A percentile compares a stretch with the other conserved stretches of the same genome.
Evolutionary conservation across 2,113 vertebrate species (phyloP).

Genomic region (Thalassarche chlororhynchos): DNA sequence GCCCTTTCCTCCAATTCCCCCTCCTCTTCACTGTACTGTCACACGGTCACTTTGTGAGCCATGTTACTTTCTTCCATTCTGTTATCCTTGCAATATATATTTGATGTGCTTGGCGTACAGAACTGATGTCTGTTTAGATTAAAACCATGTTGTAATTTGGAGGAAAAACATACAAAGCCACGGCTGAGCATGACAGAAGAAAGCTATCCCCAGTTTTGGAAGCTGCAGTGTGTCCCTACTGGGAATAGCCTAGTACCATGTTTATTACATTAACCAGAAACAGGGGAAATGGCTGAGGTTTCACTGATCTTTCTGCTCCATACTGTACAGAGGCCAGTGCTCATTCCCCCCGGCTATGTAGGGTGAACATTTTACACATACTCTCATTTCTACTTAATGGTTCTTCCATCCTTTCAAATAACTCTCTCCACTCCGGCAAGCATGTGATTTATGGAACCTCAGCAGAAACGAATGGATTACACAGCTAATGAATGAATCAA

Average conservation of each 20-base stretch:
- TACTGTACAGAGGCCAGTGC: neutral
- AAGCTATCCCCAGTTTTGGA: neutral
- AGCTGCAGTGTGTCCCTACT: neutral
- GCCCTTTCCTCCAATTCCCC: neutral
- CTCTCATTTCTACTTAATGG: neutral
- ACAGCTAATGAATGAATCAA: neutral
- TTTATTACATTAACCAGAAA: constrained; percentile 23
- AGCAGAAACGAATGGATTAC: neutral
- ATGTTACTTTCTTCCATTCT: neutral
- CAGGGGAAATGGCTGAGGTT: neutral
- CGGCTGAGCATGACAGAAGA: neutral
- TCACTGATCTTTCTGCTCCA: neutral
- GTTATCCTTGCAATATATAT: neutral
- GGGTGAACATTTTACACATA: neutral
- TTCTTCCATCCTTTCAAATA: neutral
- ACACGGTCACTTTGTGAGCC: neutral
- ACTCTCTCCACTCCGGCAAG: neutral
- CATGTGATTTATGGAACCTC: neutral
- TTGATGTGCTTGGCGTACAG: neutral
- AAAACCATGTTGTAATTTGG: constrained; percentile 14
- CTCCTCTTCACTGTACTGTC: neutral
- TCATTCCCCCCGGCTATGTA: neutral
- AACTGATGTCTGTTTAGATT: constrained; percentile 39
- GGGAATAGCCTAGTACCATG: neutral
- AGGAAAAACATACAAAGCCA: constrained; percentile 35